These are phyloP conservation scores for Zaprionus taronus DNA, from an alignment of 1,140 invertebrate species.

Conservation along the genomic window DNA sequence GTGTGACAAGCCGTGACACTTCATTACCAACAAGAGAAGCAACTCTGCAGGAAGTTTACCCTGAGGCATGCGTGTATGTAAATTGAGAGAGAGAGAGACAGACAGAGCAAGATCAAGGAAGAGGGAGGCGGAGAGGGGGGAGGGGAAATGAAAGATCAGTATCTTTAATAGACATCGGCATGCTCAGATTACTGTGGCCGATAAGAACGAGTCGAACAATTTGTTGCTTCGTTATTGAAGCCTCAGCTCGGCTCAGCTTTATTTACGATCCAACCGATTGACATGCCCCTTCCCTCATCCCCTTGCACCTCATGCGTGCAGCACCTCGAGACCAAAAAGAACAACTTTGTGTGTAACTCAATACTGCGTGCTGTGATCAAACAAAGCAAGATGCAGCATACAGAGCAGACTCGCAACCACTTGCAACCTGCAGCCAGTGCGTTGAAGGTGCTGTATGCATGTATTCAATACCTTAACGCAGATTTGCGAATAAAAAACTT, in stretches of 20 bases:
- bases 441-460: not conserved
- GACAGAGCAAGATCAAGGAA: not conserved
- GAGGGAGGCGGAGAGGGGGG: not conserved
- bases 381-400: conserved; percentile 17
- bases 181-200: conserved; percentile 72
- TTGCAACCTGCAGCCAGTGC: conserved; percentile 17
- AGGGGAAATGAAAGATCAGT: conserved; percentile 18
- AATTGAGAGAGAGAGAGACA: conserved; percentile 5
- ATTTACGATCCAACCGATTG: conserved; percentile 55
- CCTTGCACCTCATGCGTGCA: conserved; percentile 1
- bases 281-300: not conserved
- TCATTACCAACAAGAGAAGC: conserved; percentile 55
- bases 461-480: not conserved
- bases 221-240: conserved; percentile 60
- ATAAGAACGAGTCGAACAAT: conserved; percentile 56
- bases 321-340: conserved; percentile 5
- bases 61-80: conserved; percentile 25
- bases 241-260: conserved; percentile 19
- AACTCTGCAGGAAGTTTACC: conserved; percentile 38
- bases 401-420: not conserved
- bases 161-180: conserved; percentile 61
- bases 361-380: conserved; percentile 44
- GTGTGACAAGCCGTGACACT: conserved; percentile 52
- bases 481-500: not conserved
- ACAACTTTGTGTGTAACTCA: conserved; percentile 59